A percentile compares a stretch with the other conserved stretches of the same genome.
Conservation (phyloP, 2,888 invertebrate species). For the Euphydryas editha region DNA sequence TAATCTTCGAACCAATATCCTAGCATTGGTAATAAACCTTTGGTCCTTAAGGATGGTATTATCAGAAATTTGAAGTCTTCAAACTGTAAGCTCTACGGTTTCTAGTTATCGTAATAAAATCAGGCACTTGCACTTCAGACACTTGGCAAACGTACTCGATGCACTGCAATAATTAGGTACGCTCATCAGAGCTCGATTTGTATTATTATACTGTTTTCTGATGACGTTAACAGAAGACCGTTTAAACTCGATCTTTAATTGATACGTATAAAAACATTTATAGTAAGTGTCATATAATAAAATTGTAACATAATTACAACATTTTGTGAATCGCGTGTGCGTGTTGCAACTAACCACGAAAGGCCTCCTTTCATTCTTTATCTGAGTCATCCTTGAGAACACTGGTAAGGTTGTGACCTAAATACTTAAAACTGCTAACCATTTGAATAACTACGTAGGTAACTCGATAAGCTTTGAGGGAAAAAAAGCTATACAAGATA, state of each 20-base stretch:
- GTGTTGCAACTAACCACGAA: too few species aligned
- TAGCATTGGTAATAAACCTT: too few species aligned
- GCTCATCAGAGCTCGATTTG: neutral
- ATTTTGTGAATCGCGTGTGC: too few species aligned
- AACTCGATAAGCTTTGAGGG: too few species aligned
- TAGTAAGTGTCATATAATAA: neutral
- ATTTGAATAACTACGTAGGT: neutral
- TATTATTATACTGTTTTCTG: slow-evolving; percentile 15
- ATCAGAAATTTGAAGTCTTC: neutral
- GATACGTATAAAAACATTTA: slow-evolving; percentile 9
- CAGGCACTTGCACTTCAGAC: neutral
- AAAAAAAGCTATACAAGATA: too few species aligned
- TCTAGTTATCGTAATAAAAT: neutral
- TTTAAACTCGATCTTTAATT: neutral
- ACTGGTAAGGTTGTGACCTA: too few species aligned
- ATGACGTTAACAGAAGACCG: neutral
- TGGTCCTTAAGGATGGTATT: neutral
- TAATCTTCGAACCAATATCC: too few species aligned
- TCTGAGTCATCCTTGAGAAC: too few species aligned
- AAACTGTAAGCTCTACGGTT: neutral
- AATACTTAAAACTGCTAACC: neutral
- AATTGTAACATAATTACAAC: too few species aligned
- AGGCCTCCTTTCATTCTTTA: too few species aligned
- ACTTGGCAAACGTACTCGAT: slow-evolving; percentile 9
- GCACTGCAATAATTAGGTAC: slow-evolving; percentile 8